These are phyloP conservation scores for Amphilophus citrinellus DNA, from an alignment of 2,113 vertebrate species.

Conservation along the genomic window DNA sequence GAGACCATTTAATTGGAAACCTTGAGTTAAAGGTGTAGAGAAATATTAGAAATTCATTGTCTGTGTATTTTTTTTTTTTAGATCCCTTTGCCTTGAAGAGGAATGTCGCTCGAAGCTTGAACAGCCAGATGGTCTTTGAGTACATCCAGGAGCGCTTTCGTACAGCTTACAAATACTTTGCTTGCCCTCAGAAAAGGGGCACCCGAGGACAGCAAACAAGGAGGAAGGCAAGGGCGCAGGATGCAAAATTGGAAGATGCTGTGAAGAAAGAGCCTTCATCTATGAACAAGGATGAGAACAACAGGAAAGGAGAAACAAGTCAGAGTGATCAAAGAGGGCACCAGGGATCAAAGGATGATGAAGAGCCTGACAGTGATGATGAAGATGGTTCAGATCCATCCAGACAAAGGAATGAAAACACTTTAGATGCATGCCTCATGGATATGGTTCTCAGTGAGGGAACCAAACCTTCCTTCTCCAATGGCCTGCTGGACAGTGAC, in stretches of 20 bases:
- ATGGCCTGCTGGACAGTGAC: constrained; percentile 77
- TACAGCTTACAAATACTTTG: constrained; percentile 95
- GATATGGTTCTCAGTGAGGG: constrained; percentile 59
- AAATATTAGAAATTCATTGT: not conserved
- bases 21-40: not conserved
- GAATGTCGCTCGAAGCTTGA: constrained; percentile 96
- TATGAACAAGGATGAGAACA: not conserved
- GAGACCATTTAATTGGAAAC: not conserved
- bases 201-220: constrained; percentile 36
- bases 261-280: not conserved
- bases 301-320: constrained; percentile 13
- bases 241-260: not conserved
- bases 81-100: constrained; percentile 98
- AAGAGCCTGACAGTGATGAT: constrained; percentile 52
- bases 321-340: not conserved
- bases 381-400: constrained; percentile 49
- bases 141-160: constrained; percentile 98
- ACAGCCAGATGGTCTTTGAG: constrained; percentile 99
- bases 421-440: constrained; percentile 32
- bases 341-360: constrained; percentile 37
- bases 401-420: constrained; percentile 46
- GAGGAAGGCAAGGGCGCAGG: constrained; percentile 26
- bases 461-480: constrained; percentile 68
- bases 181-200: constrained; percentile 89
- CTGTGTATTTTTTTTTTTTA: constrained; percentile 44